Evolutionary conservation across 2,113 vertebrate species (phyloP).

Genomic region (Baryphthengus martii): DNA sequence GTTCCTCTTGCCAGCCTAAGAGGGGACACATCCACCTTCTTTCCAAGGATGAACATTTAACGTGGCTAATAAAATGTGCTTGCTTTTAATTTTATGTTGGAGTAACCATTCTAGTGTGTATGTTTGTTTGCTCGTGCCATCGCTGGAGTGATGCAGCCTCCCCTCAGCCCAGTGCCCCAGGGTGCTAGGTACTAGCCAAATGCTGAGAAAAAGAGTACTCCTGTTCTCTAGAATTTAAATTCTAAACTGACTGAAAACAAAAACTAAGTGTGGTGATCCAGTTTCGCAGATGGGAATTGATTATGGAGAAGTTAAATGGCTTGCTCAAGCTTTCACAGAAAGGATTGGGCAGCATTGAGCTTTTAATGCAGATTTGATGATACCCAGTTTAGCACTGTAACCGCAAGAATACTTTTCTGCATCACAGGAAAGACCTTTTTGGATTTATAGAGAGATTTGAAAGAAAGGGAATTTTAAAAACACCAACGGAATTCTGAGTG

Average conservation of each 20-base stretch:
- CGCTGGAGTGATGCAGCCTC: background rate
- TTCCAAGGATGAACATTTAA: background rate
- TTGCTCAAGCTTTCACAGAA: background rate
- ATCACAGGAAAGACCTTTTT: background rate
- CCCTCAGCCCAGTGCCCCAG: background rate
- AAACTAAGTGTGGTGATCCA: background rate
- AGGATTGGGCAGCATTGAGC: background rate
- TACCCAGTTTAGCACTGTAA: background rate
- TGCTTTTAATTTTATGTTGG: background rate
- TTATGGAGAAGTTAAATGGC: background rate
- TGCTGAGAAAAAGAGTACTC: background rate
- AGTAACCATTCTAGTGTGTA: background rate
- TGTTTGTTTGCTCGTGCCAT: background rate
- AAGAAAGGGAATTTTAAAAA: background rate
- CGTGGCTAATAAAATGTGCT: background rate
- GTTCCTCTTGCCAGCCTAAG: background rate
- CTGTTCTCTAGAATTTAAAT: background rate
- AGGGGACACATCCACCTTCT: background rate
- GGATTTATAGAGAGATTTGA: background rate
- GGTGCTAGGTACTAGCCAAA: background rate
- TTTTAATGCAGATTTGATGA: background rate
- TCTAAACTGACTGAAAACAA: background rate
- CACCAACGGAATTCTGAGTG: background rate
- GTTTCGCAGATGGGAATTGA: background rate
- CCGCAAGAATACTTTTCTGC: background rate